Conservation (phyloP, 2,888 invertebrate species). For the Lutraria lutraria region DNA sequence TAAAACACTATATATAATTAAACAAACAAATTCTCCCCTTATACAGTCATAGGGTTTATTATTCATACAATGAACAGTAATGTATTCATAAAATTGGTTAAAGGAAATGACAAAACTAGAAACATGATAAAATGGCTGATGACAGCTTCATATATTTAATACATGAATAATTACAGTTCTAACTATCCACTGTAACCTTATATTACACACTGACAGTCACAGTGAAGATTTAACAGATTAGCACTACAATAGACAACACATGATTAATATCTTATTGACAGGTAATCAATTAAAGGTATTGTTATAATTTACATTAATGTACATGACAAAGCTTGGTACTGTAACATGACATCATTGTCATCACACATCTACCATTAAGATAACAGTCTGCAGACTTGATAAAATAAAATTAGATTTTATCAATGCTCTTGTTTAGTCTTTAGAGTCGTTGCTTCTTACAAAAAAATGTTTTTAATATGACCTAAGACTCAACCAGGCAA, state of each 20-base stretch:
- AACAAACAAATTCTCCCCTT: no score
- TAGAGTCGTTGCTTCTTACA: no score
- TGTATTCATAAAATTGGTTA: no score
- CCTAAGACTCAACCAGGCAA: no score
- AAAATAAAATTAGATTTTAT: no score
- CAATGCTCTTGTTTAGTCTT: no score
- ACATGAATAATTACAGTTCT: neutral
- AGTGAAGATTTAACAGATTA: neutral
- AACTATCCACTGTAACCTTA: neutral
- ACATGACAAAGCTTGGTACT: neutral
- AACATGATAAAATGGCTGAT: neutral
- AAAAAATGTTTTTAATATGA: no score
- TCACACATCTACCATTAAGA: no score
- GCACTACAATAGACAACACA: neutral
- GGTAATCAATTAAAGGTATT: neutral
- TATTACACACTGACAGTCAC: neutral
- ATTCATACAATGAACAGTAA: no score
- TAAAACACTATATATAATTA: no score
- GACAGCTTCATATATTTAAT: neutral
- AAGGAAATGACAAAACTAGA: neutral
- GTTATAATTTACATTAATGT: constrained; percentile 1
- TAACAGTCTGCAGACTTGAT: no score
- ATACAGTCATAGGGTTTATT: no score
- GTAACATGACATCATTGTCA: neutral
- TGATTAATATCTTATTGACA: constrained; percentile 10